These are phyloP conservation scores for Clarias gariepinus DNA, from an alignment of 2,113 vertebrate species.

Conservation along the genomic window DNA sequence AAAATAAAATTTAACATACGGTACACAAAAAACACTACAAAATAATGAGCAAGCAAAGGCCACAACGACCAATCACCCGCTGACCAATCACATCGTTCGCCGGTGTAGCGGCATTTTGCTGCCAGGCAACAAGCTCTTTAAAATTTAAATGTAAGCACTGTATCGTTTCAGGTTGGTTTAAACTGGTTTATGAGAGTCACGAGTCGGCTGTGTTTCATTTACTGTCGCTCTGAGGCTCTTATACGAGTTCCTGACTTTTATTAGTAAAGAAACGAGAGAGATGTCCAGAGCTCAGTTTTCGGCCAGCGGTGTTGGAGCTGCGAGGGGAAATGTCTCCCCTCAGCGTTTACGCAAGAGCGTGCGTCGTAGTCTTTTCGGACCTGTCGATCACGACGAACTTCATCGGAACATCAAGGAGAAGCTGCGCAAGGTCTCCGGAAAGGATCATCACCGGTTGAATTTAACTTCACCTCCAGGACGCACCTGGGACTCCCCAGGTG, in stretches of 20 bases:
- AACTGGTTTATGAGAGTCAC: too few relatives aligned
- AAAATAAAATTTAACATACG: neutral
- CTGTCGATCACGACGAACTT: conserved; percentile 88
- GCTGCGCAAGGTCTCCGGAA: conserved; percentile 81
- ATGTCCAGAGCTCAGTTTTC: conserved; percentile 74
- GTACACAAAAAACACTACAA: conserved; percentile 3
- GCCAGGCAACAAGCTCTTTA: conserved; percentile 58
- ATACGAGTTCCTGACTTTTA: neutral
- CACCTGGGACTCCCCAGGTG: too few relatives aligned
- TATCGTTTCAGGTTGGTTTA: conserved; percentile 53
- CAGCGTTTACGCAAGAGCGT: conserved; percentile 74
- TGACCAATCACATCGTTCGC: conserved; percentile 63
- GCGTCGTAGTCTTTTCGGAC: conserved; percentile 87
- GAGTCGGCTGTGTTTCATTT: too few relatives aligned
- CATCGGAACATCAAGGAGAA: conserved; percentile 78
- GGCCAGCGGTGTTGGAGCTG: conserved; percentile 62
- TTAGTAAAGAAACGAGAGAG: conserved; percentile 38
- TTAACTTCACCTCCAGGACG: conserved; percentile 83
- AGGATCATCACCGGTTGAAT: conserved; percentile 86
- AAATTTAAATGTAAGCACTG: conserved; percentile 58
- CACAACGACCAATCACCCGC: conserved; percentile 34
- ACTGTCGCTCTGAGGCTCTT: neutral
- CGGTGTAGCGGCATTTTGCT: conserved; percentile 51
- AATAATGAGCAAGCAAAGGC: conserved; percentile 49
- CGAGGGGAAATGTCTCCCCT: conserved; percentile 67